These are phyloP conservation scores for Drosophila mayri DNA, from an alignment of 1,140 invertebrate genomes.

Conservation along the genomic window DNA sequence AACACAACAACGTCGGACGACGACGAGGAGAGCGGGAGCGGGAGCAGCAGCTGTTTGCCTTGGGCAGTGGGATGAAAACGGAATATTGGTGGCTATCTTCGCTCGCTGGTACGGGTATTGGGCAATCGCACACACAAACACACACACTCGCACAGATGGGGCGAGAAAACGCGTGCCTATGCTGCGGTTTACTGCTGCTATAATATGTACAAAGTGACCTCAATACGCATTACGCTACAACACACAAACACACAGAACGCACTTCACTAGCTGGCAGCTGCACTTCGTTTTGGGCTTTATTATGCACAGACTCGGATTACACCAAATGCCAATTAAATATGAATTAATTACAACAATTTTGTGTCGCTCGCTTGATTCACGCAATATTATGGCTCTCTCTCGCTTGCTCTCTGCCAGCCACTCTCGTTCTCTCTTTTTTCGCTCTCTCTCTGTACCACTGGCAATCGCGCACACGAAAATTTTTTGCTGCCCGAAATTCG, in stretches of 20 bases:
- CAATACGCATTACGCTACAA: slow-evolving; percentile 59
- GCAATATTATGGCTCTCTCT: slow-evolving; percentile 57
- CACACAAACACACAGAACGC: slow-evolving; percentile 14
- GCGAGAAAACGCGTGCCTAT: slow-evolving; percentile 55
- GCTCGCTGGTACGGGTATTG: slow-evolving; percentile 51
- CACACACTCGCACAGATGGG: slow-evolving; percentile 14
- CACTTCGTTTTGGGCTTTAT: slow-evolving; percentile 55
- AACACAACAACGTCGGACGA: slow-evolving; percentile 35
- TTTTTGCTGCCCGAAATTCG: slow-evolving; percentile 26
- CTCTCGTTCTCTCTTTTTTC: slow-evolving; percentile 1
- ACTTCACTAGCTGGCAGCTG: slow-evolving; percentile 22
- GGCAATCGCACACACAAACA: slow-evolving; percentile 40
- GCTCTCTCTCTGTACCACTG: slow-evolving; percentile 15
- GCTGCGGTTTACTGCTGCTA: slow-evolving; percentile 48
- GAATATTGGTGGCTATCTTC: slow-evolving; percentile 49
- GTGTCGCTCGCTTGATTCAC: slow-evolving; percentile 71
- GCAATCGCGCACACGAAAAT: slow-evolving; percentile 41
- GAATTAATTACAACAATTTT: slow-evolving; percentile 79
- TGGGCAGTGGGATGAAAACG: slow-evolving; percentile 66
- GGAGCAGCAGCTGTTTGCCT: slow-evolving; percentile 64
- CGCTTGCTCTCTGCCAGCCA: slow-evolving; percentile 11
- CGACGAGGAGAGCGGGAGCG: slow-evolving; percentile 17
- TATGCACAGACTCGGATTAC: slow-evolving; percentile 56
- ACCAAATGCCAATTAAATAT: slow-evolving; percentile 69
- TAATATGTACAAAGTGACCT: slow-evolving; percentile 64